Base-by-base conservation (phyloP, 2,113 vertebrate genomes). In the Chauna torquata region DNA sequence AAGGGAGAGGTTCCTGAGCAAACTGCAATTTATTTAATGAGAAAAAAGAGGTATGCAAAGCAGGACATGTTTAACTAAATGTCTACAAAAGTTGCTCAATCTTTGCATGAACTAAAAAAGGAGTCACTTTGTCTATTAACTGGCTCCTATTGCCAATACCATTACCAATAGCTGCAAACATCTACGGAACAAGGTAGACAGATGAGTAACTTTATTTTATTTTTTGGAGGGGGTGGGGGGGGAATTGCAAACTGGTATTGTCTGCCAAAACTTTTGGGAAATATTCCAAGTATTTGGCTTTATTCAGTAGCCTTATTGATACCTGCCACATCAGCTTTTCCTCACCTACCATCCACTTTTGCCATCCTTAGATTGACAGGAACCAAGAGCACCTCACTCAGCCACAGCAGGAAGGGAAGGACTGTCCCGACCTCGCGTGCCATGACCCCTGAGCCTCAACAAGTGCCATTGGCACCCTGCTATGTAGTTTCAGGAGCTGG, bases 241-340 rank as follows among this genome's bases (percentile, higher is more conserved):
- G 40, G 42, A 71, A 40, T n/a, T 40, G 62, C n/a, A 75, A 86
- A 38, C 76, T 47, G 69, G 5, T 16, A 22, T 25, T 4, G 14
- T 44, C 52, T 59, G 86, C 84, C 71, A 92, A 84, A 58, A 90
- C 44, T 64, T 66, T 72, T 24, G 44, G 42, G 90, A 96, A 96
- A 76, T 66, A 93, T 96, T 90, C 84, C 74, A 88, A 70, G 16
- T 57, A 86, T 96, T 95, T 95, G 86, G 82, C 96, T 95, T 58
- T 89, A 42, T 66, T 61, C 74, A 40, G 34, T 20, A 84, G 68
- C 62, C 59, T 69, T 75, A 88, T 85, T 85, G 40, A 30, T 65
- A 96, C 42, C 34, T 3, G 8, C 28, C 0, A 3, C 47, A 28
- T 7, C 59, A 70, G 40, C 81, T 82, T 81, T 82, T 69, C 40